Evolutionary conservation across 2,113 vertebrate species (phyloP), one percentile per base, ranked within the genome.

Genomic region (Oncorhynchus gorbuscha): DNA sequence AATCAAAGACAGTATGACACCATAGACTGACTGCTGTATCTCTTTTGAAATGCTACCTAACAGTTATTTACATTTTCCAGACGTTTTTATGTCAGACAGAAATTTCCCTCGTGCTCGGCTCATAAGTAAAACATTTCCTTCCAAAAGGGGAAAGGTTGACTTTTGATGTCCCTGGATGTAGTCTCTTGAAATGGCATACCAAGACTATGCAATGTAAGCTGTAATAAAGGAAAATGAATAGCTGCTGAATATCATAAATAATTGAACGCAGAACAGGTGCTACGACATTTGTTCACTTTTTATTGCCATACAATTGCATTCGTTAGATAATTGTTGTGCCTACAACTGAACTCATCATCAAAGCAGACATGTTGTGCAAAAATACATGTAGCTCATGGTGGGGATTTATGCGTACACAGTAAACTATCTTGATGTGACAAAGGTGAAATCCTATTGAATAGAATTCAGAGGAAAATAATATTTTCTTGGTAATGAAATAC

Each of bases 81-180:
- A 64, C 35, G 16, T 28, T 35, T 69, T 67, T 18, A n/a, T 75
- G 70, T 79, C 69, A 67, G 45, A 71, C 58, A 72, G 55, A 20
- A 16, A 64, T 62, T 69, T 69, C 16, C 75, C 73, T 67, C 76
- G 32, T 30, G 30, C 74, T 64, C 18, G 7, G 24, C 35, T 74
- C 75, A 71, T 66, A 76, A 76, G 61, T 72, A 76, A 80, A 72
- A 45, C 73, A 79, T 65, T 51, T 64, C 58, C 28, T 51, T 67
- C 59, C 58, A 30, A 68, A 75, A 20, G 49, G 28, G 70, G 69
- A 49, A 59, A 72, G 35, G 71, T 14, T 72, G 59, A 77, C 71
- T 61, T 81, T 39, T 35, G 11, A n/a, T 71, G 24, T 24, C 58
- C 39, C 67, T 24, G 51, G 65, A 69, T 70, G 65, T 45, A 69